Conservation (phyloP, 2,113 vertebrate species). For the Eolophus roseicapilla region DNA sequence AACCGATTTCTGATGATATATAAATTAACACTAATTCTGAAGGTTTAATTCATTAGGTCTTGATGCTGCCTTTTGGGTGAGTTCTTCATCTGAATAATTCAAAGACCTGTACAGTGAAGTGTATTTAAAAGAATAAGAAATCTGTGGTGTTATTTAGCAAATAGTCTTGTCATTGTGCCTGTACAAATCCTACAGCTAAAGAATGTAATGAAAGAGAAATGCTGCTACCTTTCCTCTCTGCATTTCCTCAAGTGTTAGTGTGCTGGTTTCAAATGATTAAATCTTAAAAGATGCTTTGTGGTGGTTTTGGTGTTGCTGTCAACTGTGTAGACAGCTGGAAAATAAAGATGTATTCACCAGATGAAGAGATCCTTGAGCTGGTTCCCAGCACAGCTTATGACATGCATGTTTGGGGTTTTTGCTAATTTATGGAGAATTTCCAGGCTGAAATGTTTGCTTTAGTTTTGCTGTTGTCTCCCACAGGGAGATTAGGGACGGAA, state of each 20-base stretch:
- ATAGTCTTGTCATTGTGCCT: neutral
- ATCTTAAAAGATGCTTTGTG: neutral
- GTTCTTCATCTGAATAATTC: neutral
- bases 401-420: neutral
- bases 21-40: neutral
- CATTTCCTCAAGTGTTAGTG: neutral
- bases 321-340: conserved; percentile 13
- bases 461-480: neutral
- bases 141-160: conserved; percentile 29
- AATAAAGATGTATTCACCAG: conserved; percentile 38
- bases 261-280: neutral
- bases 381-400: neutral
- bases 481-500: neutral
- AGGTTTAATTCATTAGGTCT: neutral
- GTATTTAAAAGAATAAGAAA: neutral
- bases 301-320: neutral
- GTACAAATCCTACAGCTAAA: neutral
- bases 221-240: neutral
- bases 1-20: neutral
- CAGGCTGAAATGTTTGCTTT: neutral
- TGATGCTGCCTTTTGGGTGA: neutral
- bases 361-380: conserved; percentile 3
- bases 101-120: neutral
- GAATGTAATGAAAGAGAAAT: conserved; percentile 6
- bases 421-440: neutral